Evolutionary conservation across 2,888 invertebrate genomes (phyloP).

Genomic region (Graphium colonna): DNA sequence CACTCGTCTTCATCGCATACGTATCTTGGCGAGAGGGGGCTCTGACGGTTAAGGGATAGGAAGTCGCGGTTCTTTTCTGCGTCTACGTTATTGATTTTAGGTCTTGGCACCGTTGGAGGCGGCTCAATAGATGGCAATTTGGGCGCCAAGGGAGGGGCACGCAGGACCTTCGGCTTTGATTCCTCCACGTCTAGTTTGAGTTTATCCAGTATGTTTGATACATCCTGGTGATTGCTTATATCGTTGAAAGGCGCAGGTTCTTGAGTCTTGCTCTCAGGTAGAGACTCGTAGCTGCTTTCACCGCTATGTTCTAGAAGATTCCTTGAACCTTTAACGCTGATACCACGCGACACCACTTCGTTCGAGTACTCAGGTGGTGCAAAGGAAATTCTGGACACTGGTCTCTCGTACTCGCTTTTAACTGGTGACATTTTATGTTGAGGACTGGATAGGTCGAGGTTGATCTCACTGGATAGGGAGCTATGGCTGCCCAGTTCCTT

Average conservation of each 20-base stretch:
- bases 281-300: constrained; percentile 58
- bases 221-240: constrained; percentile 45
- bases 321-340: constrained; percentile 60
- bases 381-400: constrained; percentile 55
- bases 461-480: constrained; percentile 78
- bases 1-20: constrained; percentile 88
- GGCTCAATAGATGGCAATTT: constrained; percentile 42
- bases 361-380: constrained; percentile 64
- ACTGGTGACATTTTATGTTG: constrained; percentile 58
- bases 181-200: constrained; percentile 59
- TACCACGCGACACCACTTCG: constrained; percentile 64
- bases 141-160: constrained; percentile 45
- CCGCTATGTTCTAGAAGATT: constrained; percentile 61
- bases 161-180: constrained; percentile 40
- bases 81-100: constrained; percentile 53
- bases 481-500: constrained; percentile 70
- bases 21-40: constrained; percentile 83
- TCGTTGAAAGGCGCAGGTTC: constrained; percentile 39
- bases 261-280: constrained; percentile 46
- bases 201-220: constrained; percentile 47
- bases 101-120: constrained; percentile 42
- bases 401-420: constrained; percentile 59
- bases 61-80: constrained; percentile 51
- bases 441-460: constrained; percentile 78
- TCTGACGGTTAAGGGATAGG: constrained; percentile 51